Percentiles rank a stretch among this genome's conserved stretches.
Evolutionary conservation across 2,113 vertebrate species (phyloP).

Genomic region (Ceyx margarethae): DNA sequence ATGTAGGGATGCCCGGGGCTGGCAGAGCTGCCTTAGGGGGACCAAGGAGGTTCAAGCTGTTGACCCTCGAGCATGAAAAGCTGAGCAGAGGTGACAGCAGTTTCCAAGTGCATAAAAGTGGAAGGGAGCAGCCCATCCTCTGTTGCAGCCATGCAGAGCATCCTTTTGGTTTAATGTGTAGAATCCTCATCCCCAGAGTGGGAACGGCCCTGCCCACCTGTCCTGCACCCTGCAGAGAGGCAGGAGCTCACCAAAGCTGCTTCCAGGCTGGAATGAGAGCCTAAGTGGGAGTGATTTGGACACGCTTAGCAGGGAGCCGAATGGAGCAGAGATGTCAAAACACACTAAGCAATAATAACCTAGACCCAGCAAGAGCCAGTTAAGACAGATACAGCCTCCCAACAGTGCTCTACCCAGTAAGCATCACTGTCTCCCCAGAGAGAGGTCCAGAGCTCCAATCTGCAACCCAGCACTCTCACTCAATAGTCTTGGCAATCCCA

Average conservation of each 20-base stretch:
- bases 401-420: neutral
- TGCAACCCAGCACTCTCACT: neutral
- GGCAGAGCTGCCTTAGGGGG: neutral
- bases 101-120: accelerated
- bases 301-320: neutral
- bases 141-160: accelerated
- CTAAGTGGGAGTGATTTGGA: neutral
- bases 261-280: neutral
- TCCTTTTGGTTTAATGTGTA: neutral
- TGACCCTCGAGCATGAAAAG: neutral
- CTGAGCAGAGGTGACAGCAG: neutral
- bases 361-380: neutral
- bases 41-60: neutral
- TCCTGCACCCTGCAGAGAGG: neutral
- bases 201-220: neutral
- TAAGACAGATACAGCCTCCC: accelerated
- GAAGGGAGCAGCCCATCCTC: neutral
- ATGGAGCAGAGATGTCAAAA: neutral
- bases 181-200: accelerated
- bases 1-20: neutral
- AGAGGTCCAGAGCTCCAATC: neutral
- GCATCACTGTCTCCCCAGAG: neutral
- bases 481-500: neutral
- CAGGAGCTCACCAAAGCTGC: accelerated
- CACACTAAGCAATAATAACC: accelerated